Base-by-base conservation (phyloP, 1,140 invertebrate genomes). In the Drosophila tsacasi region DNA sequence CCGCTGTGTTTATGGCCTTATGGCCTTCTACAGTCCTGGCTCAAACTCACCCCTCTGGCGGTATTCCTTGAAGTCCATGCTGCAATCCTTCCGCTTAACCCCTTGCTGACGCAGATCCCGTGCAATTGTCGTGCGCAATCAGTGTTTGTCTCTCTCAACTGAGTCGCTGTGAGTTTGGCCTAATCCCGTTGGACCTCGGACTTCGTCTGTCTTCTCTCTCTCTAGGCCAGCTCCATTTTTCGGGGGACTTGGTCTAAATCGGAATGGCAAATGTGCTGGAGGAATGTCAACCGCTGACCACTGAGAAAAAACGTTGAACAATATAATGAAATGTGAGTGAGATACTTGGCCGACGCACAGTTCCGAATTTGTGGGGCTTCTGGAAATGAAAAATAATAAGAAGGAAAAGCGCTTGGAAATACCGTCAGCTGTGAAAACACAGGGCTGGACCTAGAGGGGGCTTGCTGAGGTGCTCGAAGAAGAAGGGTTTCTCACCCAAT, bases 21-120 rank as follows among this genome's bases (percentile, higher is more conserved):
- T 82, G 73, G 58, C 66, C 65, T 39, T 37, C 23, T 17, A 55
- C 12, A 9, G 19, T 21, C 49, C 23, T 71, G 39, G 32, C 8
- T 23, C 30, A 5, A 10, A 91, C 89, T 92, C 61, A 92, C 90
- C 90, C 80, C 90, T 19, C 62, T 92, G 90, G 3, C 90, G 90
- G 75, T 92, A 92, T 73, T 92, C 90, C 79, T 92, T 81, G 60
- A 83, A 92, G 81, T 92, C 90, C 90, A 92, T 92, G 59, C 19
- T 78, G 61, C 81, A 65, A 40, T 60, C 32, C 44, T 12, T 30
- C 9, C 55, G 30, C 61, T 57, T 69, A 69, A 61, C 65, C 52
- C 52, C 44, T 27, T 39, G 46, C 46, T 79, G 68, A 37, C 63
- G 68, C 42, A 80, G 60, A 74, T 72, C n/a, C 39, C 62, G 8